Base-by-base conservation (phyloP, 2,797 vertebrate species). In the Cheirogaleus major region DNA sequence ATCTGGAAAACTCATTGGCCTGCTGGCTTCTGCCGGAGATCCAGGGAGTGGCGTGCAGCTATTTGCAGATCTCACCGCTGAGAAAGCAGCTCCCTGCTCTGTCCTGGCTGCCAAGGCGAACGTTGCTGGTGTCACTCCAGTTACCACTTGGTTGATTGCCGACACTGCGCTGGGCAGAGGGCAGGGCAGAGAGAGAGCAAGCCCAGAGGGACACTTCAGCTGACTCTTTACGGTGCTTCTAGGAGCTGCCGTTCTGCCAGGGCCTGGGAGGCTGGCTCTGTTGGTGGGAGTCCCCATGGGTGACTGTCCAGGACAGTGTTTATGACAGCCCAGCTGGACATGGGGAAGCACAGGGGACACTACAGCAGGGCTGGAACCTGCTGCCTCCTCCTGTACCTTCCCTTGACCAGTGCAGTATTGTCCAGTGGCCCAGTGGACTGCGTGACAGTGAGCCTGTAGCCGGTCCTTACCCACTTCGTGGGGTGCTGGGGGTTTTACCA, bases 61-160 rank as follows among this genome's bases (percentile, higher is more conserved):
- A 96, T 95, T 88, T 79, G 20, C 61, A 61, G 69, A 84, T 79
- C 65, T 97, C 41, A 35, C 89, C 14, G 32, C 76, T 79, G 86
- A 84, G 84, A 95, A 88, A 41, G 75, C 52, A 25, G 78, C 67
- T 92, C 78, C 7, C 1, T 27, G 11, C 55, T 91, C 85, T 50
- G 25, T 41, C 30, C 15, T 2, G 4, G 92, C 32, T 0, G 4
- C 67, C 4, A 6, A 72, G 50, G 69, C 0, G 5, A 61, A 10
- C 7, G 76, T 23, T 41, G 91, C 94, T 78, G 72, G 73, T 92
- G 91, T 85, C 22, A n/a, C 73, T 69, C 61, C 38, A 38, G 9
- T 48, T 92, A 20, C 45, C 48, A 82, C 30, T 93, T 45, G 48
- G 41, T n/a, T 65, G 91, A 59, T 35, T 91, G 61, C 41, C 17